phyloP scores from a whole-genome alignment of 2,888 invertebrate species.

The Maniola hyperantus region DNA sequence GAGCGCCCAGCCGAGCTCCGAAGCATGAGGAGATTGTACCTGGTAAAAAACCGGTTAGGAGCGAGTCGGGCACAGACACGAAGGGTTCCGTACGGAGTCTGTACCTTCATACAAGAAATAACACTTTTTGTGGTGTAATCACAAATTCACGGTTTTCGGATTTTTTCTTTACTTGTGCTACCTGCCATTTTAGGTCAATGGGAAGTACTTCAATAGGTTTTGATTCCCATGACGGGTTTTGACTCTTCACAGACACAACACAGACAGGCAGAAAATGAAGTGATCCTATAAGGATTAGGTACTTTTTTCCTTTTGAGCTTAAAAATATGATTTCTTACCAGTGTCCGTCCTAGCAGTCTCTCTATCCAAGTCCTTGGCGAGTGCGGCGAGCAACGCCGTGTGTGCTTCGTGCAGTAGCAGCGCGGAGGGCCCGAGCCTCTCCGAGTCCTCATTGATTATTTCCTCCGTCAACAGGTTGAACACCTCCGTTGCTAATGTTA shows the following conservation, averaged over 20 bases:
- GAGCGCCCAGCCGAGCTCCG: slow-evolving; percentile 85
- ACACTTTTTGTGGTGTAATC: too few species aligned
- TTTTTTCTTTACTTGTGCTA: too few species aligned
- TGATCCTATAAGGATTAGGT: too few species aligned
- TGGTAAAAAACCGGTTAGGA: slow-evolving; percentile 43
- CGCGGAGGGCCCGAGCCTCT: slow-evolving; percentile 76
- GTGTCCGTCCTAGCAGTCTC: slow-evolving; percentile 93
- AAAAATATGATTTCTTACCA: slow-evolving; percentile 49
- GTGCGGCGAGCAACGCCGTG: slow-evolving; percentile 92
- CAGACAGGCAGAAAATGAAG: too few species aligned
- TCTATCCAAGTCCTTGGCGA: slow-evolving; percentile 94
- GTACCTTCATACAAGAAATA: too few species aligned
- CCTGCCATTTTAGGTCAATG: too few species aligned
- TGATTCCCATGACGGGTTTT: too few species aligned
- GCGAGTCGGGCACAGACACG: background rate
- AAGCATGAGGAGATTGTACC: slow-evolving; percentile 90
- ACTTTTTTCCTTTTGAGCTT: too few species aligned
- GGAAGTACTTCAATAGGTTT: too few species aligned
- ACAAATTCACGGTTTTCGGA: too few species aligned
- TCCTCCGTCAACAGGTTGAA: slow-evolving; percentile 93
- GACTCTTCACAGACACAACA: too few species aligned
- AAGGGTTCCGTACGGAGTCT: too few species aligned
- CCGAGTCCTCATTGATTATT: slow-evolving; percentile 88
- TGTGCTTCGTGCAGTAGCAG: slow-evolving; percentile 92
- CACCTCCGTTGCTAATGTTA: slow-evolving; percentile 92